Evolutionary conservation across 2,797 vertebrate species (phyloP), one percentile per base, ranked within the genome.

Genomic region (Sternarchorhynchus goeldii): DNA sequence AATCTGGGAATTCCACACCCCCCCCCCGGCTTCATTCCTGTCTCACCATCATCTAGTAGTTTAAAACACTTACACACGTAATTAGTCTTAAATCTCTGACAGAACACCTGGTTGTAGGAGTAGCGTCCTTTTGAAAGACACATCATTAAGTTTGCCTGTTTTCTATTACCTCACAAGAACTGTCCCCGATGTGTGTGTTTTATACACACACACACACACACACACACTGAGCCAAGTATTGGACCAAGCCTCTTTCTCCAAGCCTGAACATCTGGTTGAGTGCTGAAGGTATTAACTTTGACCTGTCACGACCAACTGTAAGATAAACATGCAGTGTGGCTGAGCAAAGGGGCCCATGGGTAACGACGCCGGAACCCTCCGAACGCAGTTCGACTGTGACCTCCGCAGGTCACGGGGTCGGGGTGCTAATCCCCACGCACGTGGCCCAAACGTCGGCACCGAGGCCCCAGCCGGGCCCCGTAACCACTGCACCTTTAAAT

Each of bases 271-370:
- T 76, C 74, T 76, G 63, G 86, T 78, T 88, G n/a, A 84, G 82
- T 87, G 85, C 58, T 81, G 63, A 85, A 81, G 56, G 86, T 89
- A 91, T 93, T 92, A 89, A 79, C 78, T n/a, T 5, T 90, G 90
- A 90, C 91, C 92, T 60, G 65, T 0, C 10, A 77, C 86, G 93
- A 91, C 92, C 92, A 93, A 92, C 88, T 83, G 85, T 85, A 87
- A 87, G 89, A 90, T 90, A 88, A 85, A 87, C 83, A 87, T 82
- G 73, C 77, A 81, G 45, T 5, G 66, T 45, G 73, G 77, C 78
- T 75, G 75, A 75, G 73, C 80, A 82, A 10, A 14, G 66, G 77
- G 79, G 86, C 87, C 87, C 86, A 86, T 90, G 85, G 86, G 88
- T 50, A 90, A 91, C 81, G 85, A 70, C n/a, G 81, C 79, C 75